Conservation (phyloP, 2,888 invertebrate genomes). For the Chrysolina americana region DNA sequence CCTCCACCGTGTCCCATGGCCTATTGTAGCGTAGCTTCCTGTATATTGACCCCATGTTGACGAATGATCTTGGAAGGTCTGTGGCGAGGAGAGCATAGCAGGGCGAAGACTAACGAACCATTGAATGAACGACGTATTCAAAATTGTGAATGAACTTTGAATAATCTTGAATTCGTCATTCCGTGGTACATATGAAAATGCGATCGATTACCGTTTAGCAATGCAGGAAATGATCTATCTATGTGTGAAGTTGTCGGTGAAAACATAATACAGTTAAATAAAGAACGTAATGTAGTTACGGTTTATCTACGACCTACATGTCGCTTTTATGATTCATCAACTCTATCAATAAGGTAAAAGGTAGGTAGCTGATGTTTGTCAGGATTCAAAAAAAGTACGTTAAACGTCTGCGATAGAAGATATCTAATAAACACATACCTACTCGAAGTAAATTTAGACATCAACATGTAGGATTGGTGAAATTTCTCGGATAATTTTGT, state of each 20-base stretch:
- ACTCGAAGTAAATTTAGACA: neutral
- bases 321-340: slow-evolving; percentile 5
- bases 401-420: neutral
- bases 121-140: too few species aligned
- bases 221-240: slow-evolving; percentile 15
- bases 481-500: neutral
- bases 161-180: too few species aligned
- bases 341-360: neutral
- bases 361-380: neutral
- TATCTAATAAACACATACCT: neutral
- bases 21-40: too few species aligned
- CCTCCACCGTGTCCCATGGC: too few species aligned
- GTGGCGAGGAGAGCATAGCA: too few species aligned
- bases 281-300: slow-evolving; percentile 10
- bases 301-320: slow-evolving; percentile 12
- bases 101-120: too few species aligned
- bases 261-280: slow-evolving; percentile 18
- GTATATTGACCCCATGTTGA: too few species aligned
- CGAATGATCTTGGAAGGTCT: too few species aligned
- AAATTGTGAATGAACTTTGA: too few species aligned
- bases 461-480: neutral
- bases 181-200: neutral
- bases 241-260: neutral
- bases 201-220: slow-evolving; percentile 5
- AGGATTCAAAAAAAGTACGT: neutral